phyloP scores from a whole-genome alignment of 2,888 invertebrate genomes.

The Odontocolon sp. region DNA sequence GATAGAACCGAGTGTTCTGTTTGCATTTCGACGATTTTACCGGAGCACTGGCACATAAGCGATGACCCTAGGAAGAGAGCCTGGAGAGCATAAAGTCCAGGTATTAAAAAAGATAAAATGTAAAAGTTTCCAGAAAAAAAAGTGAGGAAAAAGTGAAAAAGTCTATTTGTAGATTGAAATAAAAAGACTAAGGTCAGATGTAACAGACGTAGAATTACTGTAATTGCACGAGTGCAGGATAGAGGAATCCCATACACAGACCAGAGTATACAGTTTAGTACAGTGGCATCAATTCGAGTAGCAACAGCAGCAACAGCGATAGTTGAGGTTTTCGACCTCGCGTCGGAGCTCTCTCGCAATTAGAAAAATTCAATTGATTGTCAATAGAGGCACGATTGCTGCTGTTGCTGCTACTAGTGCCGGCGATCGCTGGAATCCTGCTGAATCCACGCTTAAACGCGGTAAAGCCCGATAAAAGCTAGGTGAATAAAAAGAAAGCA shows the following conservation, averaged over 20 bases:
- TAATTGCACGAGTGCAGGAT: conserved; percentile 50
- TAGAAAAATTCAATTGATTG: conserved; percentile 62
- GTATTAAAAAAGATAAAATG: too few relatives aligned
- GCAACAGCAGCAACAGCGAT: too few relatives aligned
- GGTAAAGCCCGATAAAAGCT: conserved; percentile 31
- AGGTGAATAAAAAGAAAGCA: neutral
- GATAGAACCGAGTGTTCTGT: too few relatives aligned
- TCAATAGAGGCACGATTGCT: conserved; percentile 58
- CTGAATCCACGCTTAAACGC: neutral
- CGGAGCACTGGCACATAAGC: too few relatives aligned
- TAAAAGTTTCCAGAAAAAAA: too few relatives aligned
- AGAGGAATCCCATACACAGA: too few relatives aligned
- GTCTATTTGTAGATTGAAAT: conserved; percentile 2
- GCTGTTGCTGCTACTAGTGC: conserved; percentile 25
- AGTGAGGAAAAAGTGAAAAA: too few relatives aligned
- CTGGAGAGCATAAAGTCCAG: too few relatives aligned
- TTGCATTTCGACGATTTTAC: too few relatives aligned
- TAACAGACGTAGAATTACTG: conserved; percentile 39
- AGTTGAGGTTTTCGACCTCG: conserved; percentile 22
- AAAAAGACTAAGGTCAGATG: conserved; percentile 13
- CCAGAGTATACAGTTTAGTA: too few relatives aligned
- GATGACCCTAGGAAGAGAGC: too few relatives aligned
- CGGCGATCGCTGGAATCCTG: conserved; percentile 11
- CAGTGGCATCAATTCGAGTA: conserved; percentile 13
- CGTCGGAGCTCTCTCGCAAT: conserved; percentile 48